Evolutionary conservation across 2,113 vertebrate genomes (phyloP), one percentile per base, ranked within the genome.

Genomic region (Martes martes): DNA sequence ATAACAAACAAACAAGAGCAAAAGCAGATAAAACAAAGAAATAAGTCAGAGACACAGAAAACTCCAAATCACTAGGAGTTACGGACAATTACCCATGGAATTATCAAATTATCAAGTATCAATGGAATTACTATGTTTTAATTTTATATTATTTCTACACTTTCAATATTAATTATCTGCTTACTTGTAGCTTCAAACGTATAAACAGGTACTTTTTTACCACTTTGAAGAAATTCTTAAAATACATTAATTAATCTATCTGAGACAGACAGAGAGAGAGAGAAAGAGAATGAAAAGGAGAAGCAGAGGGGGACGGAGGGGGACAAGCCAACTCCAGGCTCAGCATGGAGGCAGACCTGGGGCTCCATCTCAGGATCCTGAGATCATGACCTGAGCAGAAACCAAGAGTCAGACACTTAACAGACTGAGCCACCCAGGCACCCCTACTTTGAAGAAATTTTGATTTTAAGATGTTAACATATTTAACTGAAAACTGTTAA

Each of bases 41-140:
- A 31, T 73, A 87, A 85, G 42, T 61, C 65, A 89, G 63, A 93
- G 26, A 87, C 42, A 26, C 67, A 88, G 67, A 94, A 95, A 94
- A 93, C 16, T 28, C 52, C 79, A 87, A 84, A 69, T 91, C 55
- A 65, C 45, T 42, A 81, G 24, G 42, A 65, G 23, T 59, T 71
- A 10, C 76, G 15, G 10, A 50, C 55, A 80, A 78, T 76, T 42
- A 57, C n/a, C 79, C 61, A 95, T 18, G 74, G 26, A 31, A 78
- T 78, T 78, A 78, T 31, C 74, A 78, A 18, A 31, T 47, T 47
- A 47, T 18, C 45, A 33, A 3, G 0, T 19, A 61, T 33, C 67
- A 93, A 42, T 33, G 39, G 15, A 47, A 95, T 89, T 6, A 76
- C 61, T 73, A 45, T 3, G 16, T 36, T 83, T 92, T 71, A 92